phyloP scores from a whole-genome alignment of 2,797 vertebrate species.

The Graptemys geographica region DNA sequence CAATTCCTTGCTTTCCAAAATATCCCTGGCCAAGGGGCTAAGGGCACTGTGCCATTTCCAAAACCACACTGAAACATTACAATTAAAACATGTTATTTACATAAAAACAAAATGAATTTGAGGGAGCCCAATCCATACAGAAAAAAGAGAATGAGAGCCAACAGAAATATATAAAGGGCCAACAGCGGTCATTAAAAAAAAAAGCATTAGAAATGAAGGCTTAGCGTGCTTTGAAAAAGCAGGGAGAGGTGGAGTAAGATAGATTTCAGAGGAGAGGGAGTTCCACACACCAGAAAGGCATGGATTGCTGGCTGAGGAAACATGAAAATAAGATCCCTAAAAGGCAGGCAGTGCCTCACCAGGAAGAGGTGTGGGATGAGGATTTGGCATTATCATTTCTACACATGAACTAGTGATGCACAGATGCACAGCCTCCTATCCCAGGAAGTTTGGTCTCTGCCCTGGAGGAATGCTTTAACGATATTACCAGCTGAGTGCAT shows the following conservation, averaged over 20 bases:
- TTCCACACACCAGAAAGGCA: neutral
- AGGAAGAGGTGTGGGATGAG: neutral
- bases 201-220: neutral
- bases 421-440: too few relatives aligned
- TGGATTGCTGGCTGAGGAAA: neutral
- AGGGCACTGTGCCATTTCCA: constrained; percentile 16
- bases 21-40: neutral
- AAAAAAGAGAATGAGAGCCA: neutral
- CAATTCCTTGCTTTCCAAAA: neutral
- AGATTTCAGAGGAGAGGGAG: neutral
- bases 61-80: constrained; percentile 4
- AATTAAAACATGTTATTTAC: neutral
- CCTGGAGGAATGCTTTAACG: too few relatives aligned
- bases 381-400: neutral
- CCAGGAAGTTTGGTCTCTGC: too few relatives aligned
- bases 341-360: neutral
- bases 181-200: neutral
- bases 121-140: neutral
- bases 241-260: neutral
- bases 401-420: too few relatives aligned
- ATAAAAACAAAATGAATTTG: constrained; percentile 22
- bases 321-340: neutral
- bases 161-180: neutral
- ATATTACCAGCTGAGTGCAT: too few relatives aligned
- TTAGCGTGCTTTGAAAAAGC: neutral